Evolutionary conservation across 2,113 vertebrate genomes (phyloP), one percentile per base, ranked within the genome.

Genomic region (Verasper variegatus): DNA sequence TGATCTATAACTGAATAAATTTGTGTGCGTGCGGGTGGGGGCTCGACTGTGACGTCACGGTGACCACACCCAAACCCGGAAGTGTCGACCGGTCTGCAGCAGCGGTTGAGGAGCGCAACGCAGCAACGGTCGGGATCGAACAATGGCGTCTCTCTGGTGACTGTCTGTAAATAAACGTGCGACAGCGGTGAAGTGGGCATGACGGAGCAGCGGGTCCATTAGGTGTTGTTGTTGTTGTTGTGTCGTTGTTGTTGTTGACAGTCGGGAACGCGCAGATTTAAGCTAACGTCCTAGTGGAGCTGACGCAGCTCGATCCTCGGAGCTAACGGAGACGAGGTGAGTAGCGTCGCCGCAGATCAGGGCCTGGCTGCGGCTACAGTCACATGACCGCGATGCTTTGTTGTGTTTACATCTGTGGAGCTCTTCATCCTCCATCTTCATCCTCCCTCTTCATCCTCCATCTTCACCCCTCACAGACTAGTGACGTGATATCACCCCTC

Each of bases 1-100:
- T 40, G 9, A 40, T 40, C 37, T 3, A 11, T 2, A 40, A 7
- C 31, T 7, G 1, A 27, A 31, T 31, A 31, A 31, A 6, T 31
- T 31, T 31, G 31, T 31, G 27, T 7, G 27, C 47, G 51, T 9
- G 23, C 9, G 40, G 45, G 47, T 18, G 68, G 62, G 68, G 71
- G 76, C 76, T 86, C 63, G 82, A 0, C 72, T 21, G 1, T 21
- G 18, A 82, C 85, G 85, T 88, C 86, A 86, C 12, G 0, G 5
- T 58, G 15, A 64, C 82, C 75, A 66, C 81, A 52, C 90, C 87
- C 87, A 64, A 71, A 42, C 24, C 82, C 4, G 89, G 89, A 92
- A 91, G 58, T 20, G 58, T 37, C 58, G 18, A 14, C 58, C 26
- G 58, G 27, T 23, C 8, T 3, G 21, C n/a, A 1, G 21, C n/a